Base-by-base conservation (phyloP, 2,797 vertebrate genomes). In the Parauchenoglanis ngamensis region DNA sequence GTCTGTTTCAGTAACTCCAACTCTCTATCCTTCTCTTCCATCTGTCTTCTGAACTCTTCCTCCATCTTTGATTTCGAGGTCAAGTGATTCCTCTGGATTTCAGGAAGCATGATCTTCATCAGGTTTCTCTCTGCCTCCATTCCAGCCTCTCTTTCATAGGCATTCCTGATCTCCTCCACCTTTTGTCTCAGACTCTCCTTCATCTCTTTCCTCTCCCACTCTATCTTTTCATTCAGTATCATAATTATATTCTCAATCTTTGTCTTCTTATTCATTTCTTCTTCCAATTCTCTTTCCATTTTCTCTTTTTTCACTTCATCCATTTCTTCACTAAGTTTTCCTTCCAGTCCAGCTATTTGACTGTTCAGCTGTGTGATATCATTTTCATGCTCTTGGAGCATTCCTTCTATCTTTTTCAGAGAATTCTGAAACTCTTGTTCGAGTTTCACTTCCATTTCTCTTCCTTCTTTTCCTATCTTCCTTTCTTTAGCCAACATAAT, bases 1-100 rank as follows among this genome's bases (percentile, higher is more conserved):
- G 75, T 56, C 52, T 77, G 52, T 77, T 77, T 77, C n/a, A 77
- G 28, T 19, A 77, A 97, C 61, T 86, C 75, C 28, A 78, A 7
- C 28, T 86, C 49, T 56, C 49, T 56, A 4, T 86, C 46, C 28
- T 86, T 86, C 49, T 79, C 46, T 77, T 79, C 85, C 31, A 86
- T 86, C 49, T 79, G 61, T 23, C 23, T 19, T 52, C 85, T 79
- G 23, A 86, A 56, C 31, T 86, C 57, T 85, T 77, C 73, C 61
- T 86, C 75, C 75, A 54, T 54, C 75, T 28, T 28, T 17, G n/a
- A 8, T 77, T 77, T 77, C 3, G 75, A 56, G 52, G 8, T 31
- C 52, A 31, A 31, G 31, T 31, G 19, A 56, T 77, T 8, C 31
- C n/a, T 77, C 49, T 77, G 52, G 52, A 77, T 77, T 56, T 77